Conservation (phyloP, 2,888 invertebrate species). For the Camponotus fellah region DNA sequence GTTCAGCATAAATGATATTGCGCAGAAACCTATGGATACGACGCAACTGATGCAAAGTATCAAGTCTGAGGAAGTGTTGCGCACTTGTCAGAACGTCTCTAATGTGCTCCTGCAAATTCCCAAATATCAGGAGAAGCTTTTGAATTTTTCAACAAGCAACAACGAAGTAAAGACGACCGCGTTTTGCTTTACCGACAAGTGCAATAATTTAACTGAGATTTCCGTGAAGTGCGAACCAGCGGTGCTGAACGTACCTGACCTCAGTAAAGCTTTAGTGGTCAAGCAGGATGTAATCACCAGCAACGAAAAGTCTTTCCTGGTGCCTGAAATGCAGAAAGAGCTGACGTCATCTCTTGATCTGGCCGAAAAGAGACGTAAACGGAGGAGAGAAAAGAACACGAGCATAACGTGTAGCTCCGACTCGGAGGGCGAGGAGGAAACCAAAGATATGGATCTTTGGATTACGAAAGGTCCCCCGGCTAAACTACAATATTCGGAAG, state of each 20-base stretch:
- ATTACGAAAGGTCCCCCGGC: slow-evolving; percentile 88
- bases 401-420: slow-evolving; percentile 86
- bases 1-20: slow-evolving; percentile 77
- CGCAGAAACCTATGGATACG: slow-evolving; percentile 78
- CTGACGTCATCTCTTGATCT: slow-evolving; percentile 86
- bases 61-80: slow-evolving; percentile 82
- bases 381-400: slow-evolving; percentile 83
- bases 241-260: slow-evolving; percentile 84
- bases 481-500: slow-evolving; percentile 86
- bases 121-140: slow-evolving; percentile 83
- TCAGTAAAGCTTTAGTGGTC: slow-evolving; percentile 79
- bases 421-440: slow-evolving; percentile 86
- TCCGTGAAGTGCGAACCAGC: slow-evolving; percentile 81
- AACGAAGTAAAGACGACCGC: slow-evolving; percentile 76
- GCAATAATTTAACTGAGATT: slow-evolving; percentile 82
- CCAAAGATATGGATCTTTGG: slow-evolving; percentile 87
- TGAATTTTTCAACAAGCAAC: slow-evolving; percentile 79
- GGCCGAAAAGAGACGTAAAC: slow-evolving; percentile 87
- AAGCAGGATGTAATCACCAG: slow-evolving; percentile 75
- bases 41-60: slow-evolving; percentile 81
- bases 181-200: slow-evolving; percentile 82
- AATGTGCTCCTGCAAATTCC: slow-evolving; percentile 84
- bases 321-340: slow-evolving; percentile 79
- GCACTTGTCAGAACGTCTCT: slow-evolving; percentile 84
- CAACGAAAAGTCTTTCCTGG: slow-evolving; percentile 68